Base-by-base conservation (phyloP, 2,888 invertebrate species). In the Nomada ferruginata region DNA sequence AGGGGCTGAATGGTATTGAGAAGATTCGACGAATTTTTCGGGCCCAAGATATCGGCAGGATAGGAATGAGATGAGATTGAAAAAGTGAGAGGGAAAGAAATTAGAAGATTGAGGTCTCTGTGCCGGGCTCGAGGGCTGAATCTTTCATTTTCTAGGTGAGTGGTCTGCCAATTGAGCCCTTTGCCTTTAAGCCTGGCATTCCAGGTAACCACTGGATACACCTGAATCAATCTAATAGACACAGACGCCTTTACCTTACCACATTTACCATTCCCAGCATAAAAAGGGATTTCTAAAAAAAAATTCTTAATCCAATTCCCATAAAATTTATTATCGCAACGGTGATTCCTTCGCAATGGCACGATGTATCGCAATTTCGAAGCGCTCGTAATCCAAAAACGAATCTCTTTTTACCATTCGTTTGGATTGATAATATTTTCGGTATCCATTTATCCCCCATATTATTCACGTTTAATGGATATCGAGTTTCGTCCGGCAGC, bases 401-500 rank as follows among this genome's bases (percentile, higher is more conserved):
- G 36, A 36, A 36, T 47, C 3, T 47, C 15, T 47, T 47, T 47
- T 47, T 47, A 47, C 47, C 47, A 15, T 13, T 47, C 15, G 47
- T 11, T 47, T 47, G 47, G 15, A 47, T 47, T 15, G 47, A 47
- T 15, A 47, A 15, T 13, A 47, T 47, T 47, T 47, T 13, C 47
- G 23, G 23, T 23, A 42, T 42, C 29, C 26, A 47, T 65, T 20
- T 44, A 20, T 74, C 26, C 44, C 18, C 2, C 18, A 29, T 23
- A 29, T 57, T 66, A 66, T 74, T 29, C 55, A 29, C 20, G 20
- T 47, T 59, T 47, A 68, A 74, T 47, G 47, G 57, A 74, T 74
- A 74, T 74, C 66, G 13, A 29, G 23, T 68, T 57, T 50, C 66
- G n/a, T 18, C 47, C 9, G 44, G 44, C 55, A 15, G 2, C 44